Percentiles rank a stretch among this genome's conserved stretches.
Conservation (phyloP, 2,888 invertebrate species). For the Malacosoma neustria region DNA sequence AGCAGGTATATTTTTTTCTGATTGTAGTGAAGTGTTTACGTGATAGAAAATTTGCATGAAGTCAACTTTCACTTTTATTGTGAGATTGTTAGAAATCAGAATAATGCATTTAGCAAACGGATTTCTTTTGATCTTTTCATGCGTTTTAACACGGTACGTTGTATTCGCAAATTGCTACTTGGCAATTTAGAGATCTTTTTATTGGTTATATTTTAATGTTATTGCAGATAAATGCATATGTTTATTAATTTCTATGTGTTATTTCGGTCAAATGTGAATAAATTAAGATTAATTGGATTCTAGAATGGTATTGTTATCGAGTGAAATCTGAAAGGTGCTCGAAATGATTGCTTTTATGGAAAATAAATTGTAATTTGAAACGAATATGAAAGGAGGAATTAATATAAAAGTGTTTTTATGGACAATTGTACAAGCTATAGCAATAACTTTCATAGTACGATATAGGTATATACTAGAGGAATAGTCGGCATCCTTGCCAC, state of each 20-base stretch:
- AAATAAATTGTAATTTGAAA: not conserved
- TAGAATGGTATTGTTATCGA: not conserved
- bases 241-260: not conserved
- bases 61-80: slow-evolving; percentile 64
- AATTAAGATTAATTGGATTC: not conserved
- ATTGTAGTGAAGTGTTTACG: slow-evolving; percentile 32
- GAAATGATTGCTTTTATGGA: not conserved
- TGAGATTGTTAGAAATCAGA: slow-evolving; percentile 23
- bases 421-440: too few species aligned
- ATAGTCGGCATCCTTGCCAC: too few species aligned
- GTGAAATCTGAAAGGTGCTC: not conserved
- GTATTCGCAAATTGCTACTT: not conserved
- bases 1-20: not conserved
- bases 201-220: not conserved
- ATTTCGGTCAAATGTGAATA: not conserved
- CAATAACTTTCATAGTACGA: too few species aligned
- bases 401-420: not conserved
- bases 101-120: slow-evolving; percentile 33
- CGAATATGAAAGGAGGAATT: not conserved
- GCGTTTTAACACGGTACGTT: slow-evolving; percentile 2
- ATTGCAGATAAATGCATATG: not conserved
- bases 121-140: slow-evolving; percentile 17
- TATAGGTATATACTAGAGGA: too few species aligned
- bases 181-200: not conserved
- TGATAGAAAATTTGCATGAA: slow-evolving; percentile 48